Conservation (phyloP, 1,140 invertebrate species). For the Drosophila arawakana region DNA sequence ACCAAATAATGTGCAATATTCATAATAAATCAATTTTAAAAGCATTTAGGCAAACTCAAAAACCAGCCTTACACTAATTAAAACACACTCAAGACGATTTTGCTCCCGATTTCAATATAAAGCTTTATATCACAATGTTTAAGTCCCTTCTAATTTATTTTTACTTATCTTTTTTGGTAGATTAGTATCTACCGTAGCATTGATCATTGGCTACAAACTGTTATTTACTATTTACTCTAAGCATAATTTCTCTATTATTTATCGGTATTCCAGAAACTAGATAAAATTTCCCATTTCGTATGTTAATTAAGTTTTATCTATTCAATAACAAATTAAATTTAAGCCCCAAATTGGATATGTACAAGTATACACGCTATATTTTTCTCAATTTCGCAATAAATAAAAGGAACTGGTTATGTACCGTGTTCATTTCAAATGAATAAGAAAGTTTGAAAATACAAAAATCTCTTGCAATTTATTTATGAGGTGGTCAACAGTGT, state of each 20-base stretch:
- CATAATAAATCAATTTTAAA: slow-evolving; percentile 31
- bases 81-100: background rate
- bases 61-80: slow-evolving; percentile 21
- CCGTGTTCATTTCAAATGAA: background rate
- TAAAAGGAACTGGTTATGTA: background rate
- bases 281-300: slow-evolving; percentile 18
- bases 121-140: slow-evolving; percentile 33
- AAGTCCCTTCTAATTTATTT: slow-evolving; percentile 21
- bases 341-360: background rate
- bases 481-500: background rate
- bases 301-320: slow-evolving; percentile 11
- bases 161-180: slow-evolving; percentile 31
- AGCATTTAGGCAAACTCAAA: slow-evolving; percentile 42
- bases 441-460: background rate
- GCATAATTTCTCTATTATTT: background rate
- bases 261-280: slow-evolving; percentile 1
- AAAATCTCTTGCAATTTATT: background rate
- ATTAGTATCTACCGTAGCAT: slow-evolving; percentile 51
- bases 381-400: slow-evolving; percentile 2
- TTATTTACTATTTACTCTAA: slow-evolving; percentile 64
- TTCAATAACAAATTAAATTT: background rate
- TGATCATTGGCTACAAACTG: slow-evolving; percentile 67
- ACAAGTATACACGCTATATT: background rate
- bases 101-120: slow-evolving; percentile 19
- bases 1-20: slow-evolving; percentile 33